Conservation (phyloP, 2,888 invertebrate species). For the Thymelicus lineola region DNA sequence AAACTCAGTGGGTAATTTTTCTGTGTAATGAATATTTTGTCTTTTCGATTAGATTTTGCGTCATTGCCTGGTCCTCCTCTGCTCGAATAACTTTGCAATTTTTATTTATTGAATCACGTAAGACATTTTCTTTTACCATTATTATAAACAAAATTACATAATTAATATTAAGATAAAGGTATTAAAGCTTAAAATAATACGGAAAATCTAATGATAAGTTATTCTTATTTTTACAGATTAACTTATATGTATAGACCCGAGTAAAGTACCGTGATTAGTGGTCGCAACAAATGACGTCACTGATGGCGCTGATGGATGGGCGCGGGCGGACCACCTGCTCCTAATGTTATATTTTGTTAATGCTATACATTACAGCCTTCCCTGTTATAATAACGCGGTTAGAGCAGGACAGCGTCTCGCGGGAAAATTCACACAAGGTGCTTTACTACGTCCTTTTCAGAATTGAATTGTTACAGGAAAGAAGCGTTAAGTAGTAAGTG, state of each 20-base stretch:
- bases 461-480: no score
- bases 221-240: background rate
- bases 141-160: no score
- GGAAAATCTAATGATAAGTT: background rate
- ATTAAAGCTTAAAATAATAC: background rate
- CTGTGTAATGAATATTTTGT: no score
- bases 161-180: no score
- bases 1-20: no score
- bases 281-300: constrained; percentile 16
- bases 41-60: no score
- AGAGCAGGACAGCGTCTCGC: background rate
- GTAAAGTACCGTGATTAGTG: constrained; percentile 22
- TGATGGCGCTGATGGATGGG: constrained; percentile 18
- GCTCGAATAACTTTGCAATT: no score
- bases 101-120: no score
- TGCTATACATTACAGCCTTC: constrained; percentile 9
- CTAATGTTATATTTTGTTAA: constrained; percentile 26
- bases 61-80: no score
- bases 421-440: no score
- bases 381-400: background rate
- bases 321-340: constrained; percentile 24
- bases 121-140: no score
- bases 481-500: background rate
- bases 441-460: no score
- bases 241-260: background rate